phyloP scores from a whole-genome alignment of 1,140 invertebrate species.

The Oryctes rhinoceros region DNA sequence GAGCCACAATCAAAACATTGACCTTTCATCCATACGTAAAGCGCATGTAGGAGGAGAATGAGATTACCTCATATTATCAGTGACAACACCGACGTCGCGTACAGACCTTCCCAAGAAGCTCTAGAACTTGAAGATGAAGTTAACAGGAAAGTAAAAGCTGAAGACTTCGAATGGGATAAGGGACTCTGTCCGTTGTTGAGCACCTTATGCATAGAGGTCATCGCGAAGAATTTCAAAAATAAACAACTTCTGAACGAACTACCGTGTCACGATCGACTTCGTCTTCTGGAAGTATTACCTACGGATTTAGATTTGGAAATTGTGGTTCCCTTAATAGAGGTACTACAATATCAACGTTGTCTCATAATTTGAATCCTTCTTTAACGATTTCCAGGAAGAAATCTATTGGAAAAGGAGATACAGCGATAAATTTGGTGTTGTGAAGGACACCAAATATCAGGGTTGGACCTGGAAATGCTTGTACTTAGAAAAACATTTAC shows the following conservation, averaged over 20 bases:
- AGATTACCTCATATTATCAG: conserved; percentile 52
- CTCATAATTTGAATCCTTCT: not conserved
- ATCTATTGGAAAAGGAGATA: conserved; percentile 40
- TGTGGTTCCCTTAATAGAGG: conserved; percentile 48
- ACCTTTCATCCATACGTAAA: no score
- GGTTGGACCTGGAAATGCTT: conserved; percentile 58
- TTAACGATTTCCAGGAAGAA: not conserved
- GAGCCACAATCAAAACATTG: no score
- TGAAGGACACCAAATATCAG: conserved; percentile 43
- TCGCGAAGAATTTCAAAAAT: conserved; percentile 52
- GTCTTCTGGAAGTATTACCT: conserved; percentile 46
- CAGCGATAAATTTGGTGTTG: conserved; percentile 1
- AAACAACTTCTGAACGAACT: conserved; percentile 52
- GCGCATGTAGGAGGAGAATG: conserved; percentile 44
- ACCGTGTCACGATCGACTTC: conserved; percentile 48
- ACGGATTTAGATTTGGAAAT: conserved; percentile 46
- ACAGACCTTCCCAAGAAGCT: conserved; percentile 48
- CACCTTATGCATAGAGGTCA: conserved; percentile 50
- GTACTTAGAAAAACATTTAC: conserved; percentile 57
- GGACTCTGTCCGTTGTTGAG: conserved; percentile 48
- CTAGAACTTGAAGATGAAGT: conserved; percentile 48
- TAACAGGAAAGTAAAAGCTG: conserved; percentile 50
- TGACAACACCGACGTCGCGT: conserved; percentile 47
- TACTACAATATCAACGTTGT: not conserved
- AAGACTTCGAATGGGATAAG: conserved; percentile 54